These are phyloP conservation scores for Athetis lepigone DNA, from an alignment of 2,888 invertebrate genomes.

Conservation along the genomic window DNA sequence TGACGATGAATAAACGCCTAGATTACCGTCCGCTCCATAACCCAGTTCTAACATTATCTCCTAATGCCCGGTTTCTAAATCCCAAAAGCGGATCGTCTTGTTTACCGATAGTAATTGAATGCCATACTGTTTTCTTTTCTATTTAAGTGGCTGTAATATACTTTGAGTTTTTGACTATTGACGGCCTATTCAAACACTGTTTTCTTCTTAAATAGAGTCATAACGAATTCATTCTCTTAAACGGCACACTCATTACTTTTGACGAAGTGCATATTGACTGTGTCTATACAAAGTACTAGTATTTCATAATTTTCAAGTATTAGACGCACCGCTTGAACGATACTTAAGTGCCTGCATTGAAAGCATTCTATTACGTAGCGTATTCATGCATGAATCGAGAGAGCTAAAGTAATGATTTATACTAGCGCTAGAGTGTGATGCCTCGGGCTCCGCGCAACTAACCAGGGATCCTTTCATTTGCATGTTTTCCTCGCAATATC, in stretches of 20 bases:
- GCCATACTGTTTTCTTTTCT: slow-evolving; percentile 9
- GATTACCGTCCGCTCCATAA: slow-evolving; percentile 64
- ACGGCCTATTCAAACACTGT: neutral
- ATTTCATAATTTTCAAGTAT: slow-evolving; percentile 57
- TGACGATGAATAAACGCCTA: slow-evolving; percentile 82
- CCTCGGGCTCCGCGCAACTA: slow-evolving; percentile 61
- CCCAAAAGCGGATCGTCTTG: slow-evolving; percentile 24
- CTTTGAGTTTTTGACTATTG: neutral
- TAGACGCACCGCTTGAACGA: slow-evolving; percentile 53
- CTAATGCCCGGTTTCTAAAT: slow-evolving; percentile 34
- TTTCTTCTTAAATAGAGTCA: slow-evolving; percentile 21
- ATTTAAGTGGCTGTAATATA: neutral
- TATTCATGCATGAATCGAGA: slow-evolving; percentile 61
- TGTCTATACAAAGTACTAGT: slow-evolving; percentile 25
- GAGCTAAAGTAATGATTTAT: slow-evolving; percentile 70
- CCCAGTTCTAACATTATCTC: slow-evolving; percentile 52
- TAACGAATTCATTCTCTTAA: slow-evolving; percentile 25
- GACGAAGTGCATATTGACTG: slow-evolving; percentile 24
- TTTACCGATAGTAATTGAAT: slow-evolving; percentile 7
- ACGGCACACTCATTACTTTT: slow-evolving; percentile 38
- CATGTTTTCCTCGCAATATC: slow-evolving; percentile 84
- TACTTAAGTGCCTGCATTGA: slow-evolving; percentile 61
- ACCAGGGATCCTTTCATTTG: slow-evolving; percentile 82
- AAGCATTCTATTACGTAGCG: slow-evolving; percentile 65
- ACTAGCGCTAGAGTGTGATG: slow-evolving; percentile 43